Base-by-base conservation (phyloP, 2,797 vertebrate species). In the Phoxinus dragarum region DNA sequence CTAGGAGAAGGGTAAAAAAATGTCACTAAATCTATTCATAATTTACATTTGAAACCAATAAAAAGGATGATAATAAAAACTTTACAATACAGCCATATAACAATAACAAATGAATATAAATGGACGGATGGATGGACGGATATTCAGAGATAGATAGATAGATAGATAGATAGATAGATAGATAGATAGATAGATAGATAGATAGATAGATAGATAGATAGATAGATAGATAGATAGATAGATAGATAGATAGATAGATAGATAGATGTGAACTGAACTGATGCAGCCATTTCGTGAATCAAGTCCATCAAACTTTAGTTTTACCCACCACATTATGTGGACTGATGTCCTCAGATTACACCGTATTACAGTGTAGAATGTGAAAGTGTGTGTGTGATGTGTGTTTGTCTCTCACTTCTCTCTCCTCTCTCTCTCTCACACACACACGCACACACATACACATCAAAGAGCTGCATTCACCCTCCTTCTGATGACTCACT, bases 391-490 rank as follows among this genome's bases (percentile, higher is more conserved):
- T 27, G 61, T 67, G 78, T 52, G 44, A 52, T 42, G 47, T 59
- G 4, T 56, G 47, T 56, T 81, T 47, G 27, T 79, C 23, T 79
- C 23, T 54, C 59, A 84, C 40, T 36, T 75, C 44, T 85, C 66
- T 47, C 9, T 67, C 7, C n/a, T 61, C 27, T 27, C 27, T 27
- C 27, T 27, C 27, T 27, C 27, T 27, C 27, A 1, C 27, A 1
- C 27, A 1, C 27, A 27, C 27, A 27, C 27, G 27, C 52, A 54
- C 64, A 27, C 40, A 73, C 69, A 76, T 52, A 64, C 73, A 83
- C 81, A 73, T 52, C 74, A 79, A 73, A 82, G 73, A 61, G 66
- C 49, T 71, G 1, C 59, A 54, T 23, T 81, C 84, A n/a, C 5
- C 31, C 31, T 78, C 66, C 42, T 34, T 64, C 67, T 68, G 61